These are phyloP conservation scores for Centropyge bicolor DNA, from an alignment of 2,797 vertebrate genomes.

Conservation along the genomic window DNA sequence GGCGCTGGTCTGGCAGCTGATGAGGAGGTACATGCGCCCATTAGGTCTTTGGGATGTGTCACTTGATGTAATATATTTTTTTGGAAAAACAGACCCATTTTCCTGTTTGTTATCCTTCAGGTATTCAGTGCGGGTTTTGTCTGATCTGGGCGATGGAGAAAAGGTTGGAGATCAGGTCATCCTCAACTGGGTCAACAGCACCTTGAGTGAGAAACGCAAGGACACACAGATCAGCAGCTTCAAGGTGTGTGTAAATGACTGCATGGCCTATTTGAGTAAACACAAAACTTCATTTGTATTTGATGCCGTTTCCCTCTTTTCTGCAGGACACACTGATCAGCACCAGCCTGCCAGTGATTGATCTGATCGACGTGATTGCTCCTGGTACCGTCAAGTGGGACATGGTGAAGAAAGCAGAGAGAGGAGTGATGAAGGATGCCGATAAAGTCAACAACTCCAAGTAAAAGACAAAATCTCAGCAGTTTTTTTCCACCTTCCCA, in stretches of 20 bases:
- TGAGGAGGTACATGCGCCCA: conserved; percentile 90
- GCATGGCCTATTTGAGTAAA: background rate
- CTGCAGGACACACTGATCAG: conserved; percentile 94
- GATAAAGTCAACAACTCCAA: conserved; percentile 89
- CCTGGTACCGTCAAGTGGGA: conserved; percentile 91
- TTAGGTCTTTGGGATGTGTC: too few relatives aligned
- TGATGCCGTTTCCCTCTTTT: conserved; percentile 10
- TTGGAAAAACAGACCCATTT: background rate
- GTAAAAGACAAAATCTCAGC: conserved; percentile 51
- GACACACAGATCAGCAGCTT: conserved; percentile 92
- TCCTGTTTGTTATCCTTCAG: conserved; percentile 73
- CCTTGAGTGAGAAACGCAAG: conserved; percentile 88
- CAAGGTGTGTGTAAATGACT: conserved; percentile 85
- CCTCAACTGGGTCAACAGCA: conserved; percentile 95
- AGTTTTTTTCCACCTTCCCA: background rate
- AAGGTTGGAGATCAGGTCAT: conserved; percentile 94
- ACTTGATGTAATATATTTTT: background rate
- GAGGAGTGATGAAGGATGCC: conserved; percentile 85
- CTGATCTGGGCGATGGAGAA: conserved; percentile 93
- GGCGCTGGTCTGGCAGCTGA: conserved; percentile 96
- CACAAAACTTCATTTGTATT: background rate
- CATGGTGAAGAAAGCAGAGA: conserved; percentile 90
- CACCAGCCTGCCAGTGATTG: conserved; percentile 95
- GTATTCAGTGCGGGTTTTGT: conserved; percentile 94
- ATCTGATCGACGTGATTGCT: conserved; percentile 94